A percentile compares a stretch with the other conserved stretches of the same genome.
Conservation (phyloP, 1,140 invertebrate species). For the Kradibia gibbosae region DNA sequence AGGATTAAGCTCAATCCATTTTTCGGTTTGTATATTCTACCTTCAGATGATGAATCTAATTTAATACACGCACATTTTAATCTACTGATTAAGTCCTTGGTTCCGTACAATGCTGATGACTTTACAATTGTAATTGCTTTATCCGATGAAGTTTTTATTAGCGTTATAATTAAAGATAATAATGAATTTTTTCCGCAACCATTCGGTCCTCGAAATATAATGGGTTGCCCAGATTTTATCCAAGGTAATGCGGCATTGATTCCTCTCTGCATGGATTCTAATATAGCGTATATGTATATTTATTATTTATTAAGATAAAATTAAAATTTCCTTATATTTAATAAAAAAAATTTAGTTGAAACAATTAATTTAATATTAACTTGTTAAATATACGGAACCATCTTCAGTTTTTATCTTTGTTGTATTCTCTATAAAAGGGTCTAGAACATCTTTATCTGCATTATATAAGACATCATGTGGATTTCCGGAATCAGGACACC, state of each 20-base stretch:
- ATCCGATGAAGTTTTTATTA: conserved; percentile 55
- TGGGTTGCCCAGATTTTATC: conserved; percentile 61
- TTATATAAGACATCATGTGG: conserved; percentile 65
- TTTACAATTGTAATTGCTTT: conserved; percentile 58
- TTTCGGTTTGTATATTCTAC: conserved; percentile 65
- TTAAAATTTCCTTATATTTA: background rate
- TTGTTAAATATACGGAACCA: conserved; percentile 61
- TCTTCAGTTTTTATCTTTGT: conserved; percentile 57
- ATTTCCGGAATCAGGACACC: conserved; percentile 67
- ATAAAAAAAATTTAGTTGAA: conserved; percentile 20
- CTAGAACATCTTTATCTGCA: conserved; percentile 61
- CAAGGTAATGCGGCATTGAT: conserved; percentile 62
- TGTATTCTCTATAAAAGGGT: conserved; percentile 56
- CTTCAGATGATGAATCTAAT: conserved; percentile 65
- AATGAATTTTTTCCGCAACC: conserved; percentile 67
- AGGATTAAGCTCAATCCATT: conserved; percentile 63
- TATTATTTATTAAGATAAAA: background rate
- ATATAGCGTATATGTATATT: conserved; percentile 38
- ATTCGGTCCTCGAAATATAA: conserved; percentile 63
- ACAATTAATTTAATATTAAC: conserved; percentile 51
- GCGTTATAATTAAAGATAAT: conserved; percentile 59
- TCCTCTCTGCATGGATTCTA: conserved; percentile 62
- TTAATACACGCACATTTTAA: conserved; percentile 66
- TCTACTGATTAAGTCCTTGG: conserved; percentile 63
- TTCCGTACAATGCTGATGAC: conserved; percentile 65